Percentiles rank a stretch among this genome's conserved stretches.
Conservation (phyloP, 2,113 vertebrate genomes). For the zebrafish (Danio rerio) region GRCz12tu NC_133194.1:26961001-26961500, state of each 20-base stretch:
- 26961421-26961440: too few relatives aligned
- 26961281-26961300: constrained; percentile 75
- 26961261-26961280: constrained; percentile 79
- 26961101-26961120: neutral
- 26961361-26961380: too few relatives aligned
- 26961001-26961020: neutral
- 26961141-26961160: neutral
- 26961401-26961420: too few relatives aligned
- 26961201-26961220: neutral
- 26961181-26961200: neutral
- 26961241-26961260: constrained; percentile 78
- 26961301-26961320: neutral
- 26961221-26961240: constrained; percentile 76
- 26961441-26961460: too few relatives aligned
- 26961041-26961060: constrained; percentile 76
- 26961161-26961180: neutral
- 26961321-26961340: too few relatives aligned
- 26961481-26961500: too few relatives aligned
- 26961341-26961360: too few relatives aligned
- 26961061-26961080: constrained; percentile 60
- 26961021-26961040: constrained; percentile 83
- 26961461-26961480: too few relatives aligned
- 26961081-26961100: constrained; percentile 58
- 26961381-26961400: too few relatives aligned
- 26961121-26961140: neutral